Conservation (phyloP, 2,113 vertebrate species). For the Varanus salvator region DNA sequence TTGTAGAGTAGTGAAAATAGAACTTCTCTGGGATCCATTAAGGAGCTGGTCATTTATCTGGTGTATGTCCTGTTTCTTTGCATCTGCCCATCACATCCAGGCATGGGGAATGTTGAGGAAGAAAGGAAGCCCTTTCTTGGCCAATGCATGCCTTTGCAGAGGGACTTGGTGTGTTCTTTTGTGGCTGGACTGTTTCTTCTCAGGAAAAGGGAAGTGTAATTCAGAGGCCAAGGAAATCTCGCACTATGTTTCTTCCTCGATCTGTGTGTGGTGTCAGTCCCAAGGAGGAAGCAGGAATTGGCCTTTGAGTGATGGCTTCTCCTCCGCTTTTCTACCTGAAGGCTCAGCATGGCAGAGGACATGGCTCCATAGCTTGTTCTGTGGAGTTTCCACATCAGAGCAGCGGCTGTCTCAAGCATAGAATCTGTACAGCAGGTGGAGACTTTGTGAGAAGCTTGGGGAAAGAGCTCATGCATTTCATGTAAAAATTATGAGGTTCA, state of each 20-base stretch:
- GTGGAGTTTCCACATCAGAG: not conserved
- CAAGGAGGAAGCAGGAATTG: not conserved
- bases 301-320: not conserved
- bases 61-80: not conserved
- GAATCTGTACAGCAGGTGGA: too few species aligned
- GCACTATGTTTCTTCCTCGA: not conserved
- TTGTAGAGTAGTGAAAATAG: rapidly evolving
- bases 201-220: constrained; percentile 63
- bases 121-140: not conserved
- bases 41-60: not conserved
- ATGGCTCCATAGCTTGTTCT: not conserved
- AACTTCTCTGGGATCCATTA: not conserved
- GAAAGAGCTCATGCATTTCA: not conserved
- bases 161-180: not conserved
- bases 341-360: not conserved
- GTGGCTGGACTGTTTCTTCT: not conserved
- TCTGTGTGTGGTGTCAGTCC: not conserved
- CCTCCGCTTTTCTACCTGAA: not conserved
- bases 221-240: constrained; percentile 26
- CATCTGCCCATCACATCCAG: not conserved
- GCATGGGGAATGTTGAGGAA: not conserved
- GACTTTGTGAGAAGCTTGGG: not conserved
- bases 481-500: too few species aligned
- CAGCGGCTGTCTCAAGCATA: not conserved
- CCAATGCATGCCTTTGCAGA: rapidly evolving